phyloP scores from a whole-genome alignment of 2,113 vertebrate species.

The Tachysurus vachellii region DNA sequence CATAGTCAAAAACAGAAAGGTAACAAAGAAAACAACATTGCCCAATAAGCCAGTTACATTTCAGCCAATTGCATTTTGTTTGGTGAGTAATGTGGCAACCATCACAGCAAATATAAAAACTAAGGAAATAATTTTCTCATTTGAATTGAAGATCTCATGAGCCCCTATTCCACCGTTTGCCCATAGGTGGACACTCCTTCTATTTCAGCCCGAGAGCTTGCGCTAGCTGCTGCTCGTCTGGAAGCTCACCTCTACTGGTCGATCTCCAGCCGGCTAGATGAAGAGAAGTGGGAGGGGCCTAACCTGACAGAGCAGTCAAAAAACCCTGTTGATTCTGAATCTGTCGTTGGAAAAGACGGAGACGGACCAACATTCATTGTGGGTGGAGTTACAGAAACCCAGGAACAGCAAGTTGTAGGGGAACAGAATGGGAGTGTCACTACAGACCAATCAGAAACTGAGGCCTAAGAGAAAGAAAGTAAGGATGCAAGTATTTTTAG shows the following conservation, averaged over 20 bases:
- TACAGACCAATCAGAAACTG: conserved; percentile 80
- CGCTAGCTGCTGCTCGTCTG: conserved; percentile 79
- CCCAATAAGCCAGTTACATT: not conserved
- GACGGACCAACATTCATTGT: conserved; percentile 66
- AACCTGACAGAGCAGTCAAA: conserved; percentile 62
- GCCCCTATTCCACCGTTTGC: conserved; percentile 59
- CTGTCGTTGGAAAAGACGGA: conserved; percentile 63
- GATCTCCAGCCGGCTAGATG: conserved; percentile 89
- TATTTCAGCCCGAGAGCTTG: conserved; percentile 85
- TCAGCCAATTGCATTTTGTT: not conserved
- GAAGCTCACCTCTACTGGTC: conserved; percentile 96
- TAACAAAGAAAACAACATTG: not conserved
- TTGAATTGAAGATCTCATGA: not conserved
- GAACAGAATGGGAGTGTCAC: conserved; percentile 81
- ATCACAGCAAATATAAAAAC: not conserved
- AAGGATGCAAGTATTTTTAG: conserved; percentile 21
- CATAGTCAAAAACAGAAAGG: not conserved
- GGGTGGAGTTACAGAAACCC: conserved; percentile 74
- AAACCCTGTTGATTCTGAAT: conserved; percentile 64
- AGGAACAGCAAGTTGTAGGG: conserved; percentile 67
- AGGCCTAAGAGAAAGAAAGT: conserved; percentile 69
- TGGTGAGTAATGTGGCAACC: not conserved
- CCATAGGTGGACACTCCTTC: conserved; percentile 87
- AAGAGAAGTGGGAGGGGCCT: conserved; percentile 72
- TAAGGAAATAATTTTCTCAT: not conserved